Percentiles rank a stretch among this genome's conserved stretches.
Conservation (phyloP, 2,113 vertebrate genomes). For the Sebastes fasciatus region DNA sequence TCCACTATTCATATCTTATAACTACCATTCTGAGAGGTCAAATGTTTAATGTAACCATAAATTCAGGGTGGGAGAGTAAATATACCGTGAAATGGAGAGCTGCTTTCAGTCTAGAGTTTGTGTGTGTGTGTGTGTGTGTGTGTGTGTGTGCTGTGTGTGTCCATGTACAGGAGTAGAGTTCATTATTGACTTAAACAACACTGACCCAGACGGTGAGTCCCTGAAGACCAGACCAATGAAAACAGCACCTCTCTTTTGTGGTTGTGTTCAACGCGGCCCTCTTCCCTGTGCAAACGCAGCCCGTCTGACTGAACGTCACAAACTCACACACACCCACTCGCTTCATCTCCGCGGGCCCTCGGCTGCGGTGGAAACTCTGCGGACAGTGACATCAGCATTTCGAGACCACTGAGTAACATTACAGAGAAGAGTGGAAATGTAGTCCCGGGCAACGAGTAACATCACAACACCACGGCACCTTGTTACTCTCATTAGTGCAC, state of each 20-base stretch:
- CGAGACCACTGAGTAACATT: constrained; percentile 48
- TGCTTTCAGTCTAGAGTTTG: constrained; percentile 8
- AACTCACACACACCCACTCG: constrained; percentile 23
- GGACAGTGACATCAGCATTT: constrained; percentile 69
- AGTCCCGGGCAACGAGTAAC: constrained; percentile 29
- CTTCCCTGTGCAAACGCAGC: constrained; percentile 60
- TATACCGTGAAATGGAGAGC: constrained; percentile 14
- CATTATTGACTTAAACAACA: constrained; percentile 68
- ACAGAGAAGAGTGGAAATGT: constrained; percentile 53
- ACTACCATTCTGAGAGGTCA: constrained; percentile 3
- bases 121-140: constrained; percentile 1
- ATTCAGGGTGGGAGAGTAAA: constrained; percentile 19
- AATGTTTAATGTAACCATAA: constrained; percentile 24
- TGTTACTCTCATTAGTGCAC: constrained; percentile 29
- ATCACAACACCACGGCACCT: constrained; percentile 26
- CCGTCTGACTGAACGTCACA: constrained; percentile 24
- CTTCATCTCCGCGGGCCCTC: constrained; percentile 42
- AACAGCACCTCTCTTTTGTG: constrained; percentile 66
- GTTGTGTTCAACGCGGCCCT: constrained; percentile 40
- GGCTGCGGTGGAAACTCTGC: constrained; percentile 66
- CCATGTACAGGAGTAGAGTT: constrained; percentile 7
- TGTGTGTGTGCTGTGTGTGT: not conserved
- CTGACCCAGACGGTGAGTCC: constrained; percentile 65
- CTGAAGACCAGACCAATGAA: constrained; percentile 56
- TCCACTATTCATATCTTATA: not conserved